phyloP scores from a whole-genome alignment of 1,140 invertebrate genomes.

The Bombyx mori region DNA sequence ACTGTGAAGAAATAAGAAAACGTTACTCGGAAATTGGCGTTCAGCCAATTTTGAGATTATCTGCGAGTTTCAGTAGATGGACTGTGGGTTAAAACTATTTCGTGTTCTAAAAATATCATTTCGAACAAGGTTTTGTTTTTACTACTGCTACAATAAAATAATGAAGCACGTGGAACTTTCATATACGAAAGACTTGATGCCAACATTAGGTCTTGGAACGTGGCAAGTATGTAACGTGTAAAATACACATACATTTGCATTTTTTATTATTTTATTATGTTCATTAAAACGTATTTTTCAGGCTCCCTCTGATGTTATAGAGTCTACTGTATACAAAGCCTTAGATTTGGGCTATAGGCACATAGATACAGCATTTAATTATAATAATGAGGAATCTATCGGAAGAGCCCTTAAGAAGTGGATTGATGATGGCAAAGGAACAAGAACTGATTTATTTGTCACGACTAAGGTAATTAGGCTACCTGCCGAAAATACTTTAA shows the following conservation, averaged over 20 bases:
- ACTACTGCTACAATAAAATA: conserved; percentile 27
- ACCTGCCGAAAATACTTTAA: neutral
- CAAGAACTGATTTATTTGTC: conserved; percentile 85
- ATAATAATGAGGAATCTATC: conserved; percentile 86
- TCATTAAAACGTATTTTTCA: conserved; percentile 29
- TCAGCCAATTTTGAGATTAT: conserved; percentile 36
- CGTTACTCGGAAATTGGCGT: conserved; percentile 21
- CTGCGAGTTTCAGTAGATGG: conserved; percentile 29
- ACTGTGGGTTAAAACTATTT: conserved; percentile 20
- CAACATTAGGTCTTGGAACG: conserved; percentile 82
- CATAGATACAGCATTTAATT: conserved; percentile 87
- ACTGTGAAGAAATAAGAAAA: too few species aligned
- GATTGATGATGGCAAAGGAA: conserved; percentile 79
- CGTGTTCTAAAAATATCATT: conserved; percentile 10
- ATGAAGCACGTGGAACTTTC: conserved; percentile 53
- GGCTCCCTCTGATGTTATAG: conserved; percentile 80
- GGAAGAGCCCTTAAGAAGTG: conserved; percentile 82
- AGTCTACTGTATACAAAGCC: conserved; percentile 76
- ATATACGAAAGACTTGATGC: conserved; percentile 75
- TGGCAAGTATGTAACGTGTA: conserved; percentile 76
- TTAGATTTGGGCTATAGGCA: conserved; percentile 80
- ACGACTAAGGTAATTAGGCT: conserved; percentile 79
- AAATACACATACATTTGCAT: too few species aligned
- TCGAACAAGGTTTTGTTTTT: conserved; percentile 14
- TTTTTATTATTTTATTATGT: too few species aligned